Conservation (phyloP, 1,140 invertebrate species). For the Euura saliciscinereae region DNA sequence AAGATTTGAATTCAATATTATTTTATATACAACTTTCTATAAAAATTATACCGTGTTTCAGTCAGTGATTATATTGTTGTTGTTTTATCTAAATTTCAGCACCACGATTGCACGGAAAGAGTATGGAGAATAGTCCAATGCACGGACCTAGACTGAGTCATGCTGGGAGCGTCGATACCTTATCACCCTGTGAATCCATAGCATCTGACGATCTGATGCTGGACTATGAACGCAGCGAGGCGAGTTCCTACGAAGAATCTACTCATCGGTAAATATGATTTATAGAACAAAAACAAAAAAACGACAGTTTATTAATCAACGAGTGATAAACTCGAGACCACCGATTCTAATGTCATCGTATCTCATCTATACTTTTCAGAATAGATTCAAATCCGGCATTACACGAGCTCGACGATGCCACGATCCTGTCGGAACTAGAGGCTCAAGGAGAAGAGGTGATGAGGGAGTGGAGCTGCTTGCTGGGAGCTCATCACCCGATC, state of each 20-base stretch:
- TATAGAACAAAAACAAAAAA: not conserved
- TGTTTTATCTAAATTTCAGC: slow-evolving; percentile 26
- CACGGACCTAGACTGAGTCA: slow-evolving; percentile 58
- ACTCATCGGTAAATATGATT: slow-evolving; percentile 65
- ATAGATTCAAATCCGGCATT: slow-evolving; percentile 56
- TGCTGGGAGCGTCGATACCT: slow-evolving; percentile 73
- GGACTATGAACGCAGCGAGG: slow-evolving; percentile 76
- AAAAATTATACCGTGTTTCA: too few relatives aligned
- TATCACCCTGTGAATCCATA: slow-evolving; percentile 79
- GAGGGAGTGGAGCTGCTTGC: slow-evolving; percentile 61
- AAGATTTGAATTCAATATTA: too few relatives aligned
- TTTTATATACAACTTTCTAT: too few relatives aligned
- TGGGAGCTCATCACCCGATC: slow-evolving; percentile 51
- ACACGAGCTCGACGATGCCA: slow-evolving; percentile 60
- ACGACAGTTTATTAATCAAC: too few relatives aligned
- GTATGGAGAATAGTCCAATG: slow-evolving; percentile 52
- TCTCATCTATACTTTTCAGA: slow-evolving; percentile 37
- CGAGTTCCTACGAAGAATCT: slow-evolving; percentile 72
- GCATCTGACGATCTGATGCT: slow-evolving; percentile 84
- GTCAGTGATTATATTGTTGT: too few relatives aligned
- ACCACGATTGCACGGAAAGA: slow-evolving; percentile 31
- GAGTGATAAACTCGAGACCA: too few relatives aligned
- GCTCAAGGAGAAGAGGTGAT: slow-evolving; percentile 62
- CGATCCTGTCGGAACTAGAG: slow-evolving; percentile 60
- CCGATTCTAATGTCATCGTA: not conserved